Evolutionary conservation across 2,113 vertebrate species (phyloP).

Genomic region (Larimichthys crocea): DNA sequence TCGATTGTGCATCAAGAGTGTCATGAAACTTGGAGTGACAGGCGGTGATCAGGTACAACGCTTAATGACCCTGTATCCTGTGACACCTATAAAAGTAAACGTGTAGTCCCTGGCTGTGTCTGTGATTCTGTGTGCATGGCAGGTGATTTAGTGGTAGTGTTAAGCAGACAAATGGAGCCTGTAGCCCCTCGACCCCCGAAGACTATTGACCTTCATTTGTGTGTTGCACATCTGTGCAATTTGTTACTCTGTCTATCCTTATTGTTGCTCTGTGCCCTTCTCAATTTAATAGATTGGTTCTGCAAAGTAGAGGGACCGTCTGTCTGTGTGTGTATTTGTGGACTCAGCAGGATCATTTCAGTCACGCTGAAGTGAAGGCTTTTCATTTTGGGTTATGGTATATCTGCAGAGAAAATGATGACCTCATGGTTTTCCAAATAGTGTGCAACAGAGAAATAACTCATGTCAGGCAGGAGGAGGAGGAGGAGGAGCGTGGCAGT

Average conservation of each 20-base stretch:
- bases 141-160: conserved; percentile 34
- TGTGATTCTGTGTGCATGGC: conserved; percentile 7
- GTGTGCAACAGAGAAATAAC: conserved; percentile 62
- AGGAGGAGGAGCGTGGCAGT: conserved; percentile 56
- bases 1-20: not conserved
- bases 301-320: conserved; percentile 8
- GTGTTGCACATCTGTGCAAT: not conserved
- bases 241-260: conserved; percentile 18
- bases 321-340: conserved; percentile 40
- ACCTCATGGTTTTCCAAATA: conserved; percentile 73
- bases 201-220: conserved; percentile 48
- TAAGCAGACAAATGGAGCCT: conserved; percentile 38
- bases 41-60: not conserved
- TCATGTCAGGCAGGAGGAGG: conserved; percentile 48
- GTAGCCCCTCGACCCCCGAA: not conserved
- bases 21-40: conserved; percentile 8
- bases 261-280: not conserved
- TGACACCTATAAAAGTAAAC: conserved; percentile 16
- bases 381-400: conserved; percentile 67
- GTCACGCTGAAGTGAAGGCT: conserved; percentile 49
- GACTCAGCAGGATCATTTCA: conserved; percentile 51
- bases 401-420: conserved; percentile 71
- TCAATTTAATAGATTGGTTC: conserved; percentile 10
- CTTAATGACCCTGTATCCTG: conserved; percentile 30
- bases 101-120: conserved; percentile 1